Evolutionary conservation across 2,113 vertebrate species (phyloP), one percentile per base, ranked within the genome.

Genomic region (Pelvicachromis taeniatus): DNA sequence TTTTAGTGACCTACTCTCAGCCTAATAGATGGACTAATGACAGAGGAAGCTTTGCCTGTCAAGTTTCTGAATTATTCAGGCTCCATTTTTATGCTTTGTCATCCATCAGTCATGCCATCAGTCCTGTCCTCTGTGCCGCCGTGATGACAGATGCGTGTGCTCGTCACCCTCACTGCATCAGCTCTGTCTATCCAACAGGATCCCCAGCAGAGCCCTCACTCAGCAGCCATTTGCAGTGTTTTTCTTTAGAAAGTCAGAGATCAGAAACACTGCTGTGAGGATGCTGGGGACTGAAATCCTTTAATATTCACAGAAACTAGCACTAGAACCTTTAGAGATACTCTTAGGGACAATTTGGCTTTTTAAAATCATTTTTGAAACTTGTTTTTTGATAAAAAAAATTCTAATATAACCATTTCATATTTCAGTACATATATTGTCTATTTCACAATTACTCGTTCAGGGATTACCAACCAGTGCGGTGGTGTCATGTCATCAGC

Each of bases 21-120:
- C 31, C 53, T 38, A 9, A 80, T 54, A 77, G 77, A 35, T 50
- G 45, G 48, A 6, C 31, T 68, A 77, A 63, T 87, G 63, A 79
- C 77, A 82, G 78, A 84, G 65, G 56, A 54, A 38, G 78, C 81
- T 73, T 10, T 10, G 7, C 35, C 78, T 23, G 82, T 50, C 40
- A 58, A 55, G 59, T 31, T 77, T 48, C 19, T 94, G 81, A 94
- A 86, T 92, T 85, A 92, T 89, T 90, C 19, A 92, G 45, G 81
- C 26, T 31, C 45, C 80, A 86, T 52, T 73, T 87, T 87, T 80
- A 26, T 83, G 91, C 78, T 81, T 80, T 53, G 89, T 91, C 84
- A 92, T 87, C 82, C 65, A 38, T 87, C 89, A 79, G 54, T 63
- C 48, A n/a, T 42, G 53, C 19, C 38, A 26, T 77, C 3, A 68